These are phyloP conservation scores for Muscicapa adusta DNA, from an alignment of 2,113 vertebrate genomes.

Conservation along the genomic window DNA sequence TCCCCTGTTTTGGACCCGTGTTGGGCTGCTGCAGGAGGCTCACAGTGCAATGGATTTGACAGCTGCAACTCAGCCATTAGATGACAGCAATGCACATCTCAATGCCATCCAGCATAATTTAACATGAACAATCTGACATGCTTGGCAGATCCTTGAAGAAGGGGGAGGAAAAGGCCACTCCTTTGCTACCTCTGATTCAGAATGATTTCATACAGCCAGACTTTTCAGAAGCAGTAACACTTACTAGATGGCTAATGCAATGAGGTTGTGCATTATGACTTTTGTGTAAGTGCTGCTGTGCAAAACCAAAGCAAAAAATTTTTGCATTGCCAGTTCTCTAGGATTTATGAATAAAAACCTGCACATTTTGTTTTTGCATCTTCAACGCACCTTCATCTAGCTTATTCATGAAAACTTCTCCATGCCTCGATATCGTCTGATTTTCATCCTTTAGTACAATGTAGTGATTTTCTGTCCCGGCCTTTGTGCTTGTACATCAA, in stretches of 20 bases:
- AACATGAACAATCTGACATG: constrained; percentile 39
- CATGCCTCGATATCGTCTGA: background rate
- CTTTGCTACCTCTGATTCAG: constrained; percentile 3
- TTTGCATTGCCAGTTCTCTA: background rate
- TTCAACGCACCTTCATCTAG: background rate
- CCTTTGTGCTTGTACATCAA: background rate
- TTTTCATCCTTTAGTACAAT: background rate
- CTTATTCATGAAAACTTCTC: background rate
- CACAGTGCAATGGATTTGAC: background rate
- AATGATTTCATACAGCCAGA: background rate
- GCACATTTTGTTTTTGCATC: background rate
- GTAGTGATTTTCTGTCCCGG: background rate
- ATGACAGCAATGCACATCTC: constrained; percentile 30
- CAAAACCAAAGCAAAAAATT: background rate
- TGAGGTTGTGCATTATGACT: background rate
- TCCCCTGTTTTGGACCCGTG: background rate
- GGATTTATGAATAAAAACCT: background rate
- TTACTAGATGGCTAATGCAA: background rate
- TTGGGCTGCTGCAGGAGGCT: background rate
- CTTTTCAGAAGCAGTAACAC: background rate
- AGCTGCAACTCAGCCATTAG: background rate
- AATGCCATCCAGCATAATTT: constrained; percentile 52
- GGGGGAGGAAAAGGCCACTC: background rate
- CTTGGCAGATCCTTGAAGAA: constrained; percentile 46
- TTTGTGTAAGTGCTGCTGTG: background rate